Conservation (phyloP, 2,888 invertebrate species). For the Rotaria socialis region DNA sequence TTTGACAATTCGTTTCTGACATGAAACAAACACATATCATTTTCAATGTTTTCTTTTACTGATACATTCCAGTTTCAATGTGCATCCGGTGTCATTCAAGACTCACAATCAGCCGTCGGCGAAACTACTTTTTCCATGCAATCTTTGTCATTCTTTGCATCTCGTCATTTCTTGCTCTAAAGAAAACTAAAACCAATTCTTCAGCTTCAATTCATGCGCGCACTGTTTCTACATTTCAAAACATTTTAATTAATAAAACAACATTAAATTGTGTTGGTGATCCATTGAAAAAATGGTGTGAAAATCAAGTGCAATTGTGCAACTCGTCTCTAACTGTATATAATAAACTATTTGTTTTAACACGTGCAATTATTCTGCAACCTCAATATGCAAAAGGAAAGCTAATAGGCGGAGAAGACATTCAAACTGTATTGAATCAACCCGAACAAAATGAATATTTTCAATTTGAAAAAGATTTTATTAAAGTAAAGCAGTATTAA, state of each 20-base stretch:
- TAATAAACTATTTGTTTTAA: neutral
- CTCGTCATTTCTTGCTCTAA: neutral
- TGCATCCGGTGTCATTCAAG: neutral
- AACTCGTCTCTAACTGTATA: neutral
- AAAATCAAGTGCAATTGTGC: neutral
- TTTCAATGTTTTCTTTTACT: no score
- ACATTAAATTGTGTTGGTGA: neutral
- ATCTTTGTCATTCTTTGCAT: neutral
- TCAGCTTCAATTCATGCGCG: no score
- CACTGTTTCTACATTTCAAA: no score
- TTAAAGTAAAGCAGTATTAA: slow-evolving; percentile 49
- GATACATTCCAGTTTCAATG: neutral
- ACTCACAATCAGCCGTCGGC: neutral
- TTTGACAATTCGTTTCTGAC: no score
- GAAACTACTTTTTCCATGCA: neutral
- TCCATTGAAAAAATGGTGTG: neutral
- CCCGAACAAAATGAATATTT: slow-evolving; percentile 50
- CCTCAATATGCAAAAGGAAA: neutral
- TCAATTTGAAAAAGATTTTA: slow-evolving; percentile 49
- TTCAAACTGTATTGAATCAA: slow-evolving; percentile 50
- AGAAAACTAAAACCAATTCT: neutral
- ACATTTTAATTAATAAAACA: neutral
- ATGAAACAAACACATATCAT: neutral
- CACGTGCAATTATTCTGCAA: neutral
- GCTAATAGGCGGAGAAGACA: neutral